A percentile compares a stretch with the other conserved stretches of the same genome.
phyloP scores from a whole-genome alignment of 2,888 invertebrate species.

The Drosophila barbarae region DNA sequence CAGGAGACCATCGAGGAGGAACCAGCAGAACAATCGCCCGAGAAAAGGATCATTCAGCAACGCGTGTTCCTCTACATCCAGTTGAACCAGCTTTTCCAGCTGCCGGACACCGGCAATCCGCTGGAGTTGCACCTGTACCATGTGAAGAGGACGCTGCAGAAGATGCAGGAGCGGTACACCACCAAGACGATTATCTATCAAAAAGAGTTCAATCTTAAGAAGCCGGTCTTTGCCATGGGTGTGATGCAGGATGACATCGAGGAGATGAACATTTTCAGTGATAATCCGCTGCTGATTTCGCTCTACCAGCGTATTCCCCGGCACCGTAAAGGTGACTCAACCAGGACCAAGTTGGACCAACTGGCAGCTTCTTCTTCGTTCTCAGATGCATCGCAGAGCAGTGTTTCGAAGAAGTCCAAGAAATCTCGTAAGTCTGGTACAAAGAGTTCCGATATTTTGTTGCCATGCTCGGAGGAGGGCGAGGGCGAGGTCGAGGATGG shows the following conservation, averaged over 20 bases:
- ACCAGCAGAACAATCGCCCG: not conserved
- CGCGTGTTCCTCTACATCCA: slow-evolving; percentile 71
- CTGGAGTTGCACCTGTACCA: slow-evolving; percentile 69
- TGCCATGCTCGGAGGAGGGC: slow-evolving; percentile 1
- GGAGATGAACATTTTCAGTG: slow-evolving; percentile 67
- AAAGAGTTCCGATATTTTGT: not conserved
- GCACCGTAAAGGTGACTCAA: slow-evolving; percentile 28
- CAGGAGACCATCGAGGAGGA: not conserved
- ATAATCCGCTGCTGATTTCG: slow-evolving; percentile 66
- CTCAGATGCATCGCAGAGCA: not conserved
- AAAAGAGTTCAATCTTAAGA: slow-evolving; percentile 48
- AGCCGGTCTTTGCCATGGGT: slow-evolving; percentile 66
- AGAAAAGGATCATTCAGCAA: slow-evolving; percentile 19
- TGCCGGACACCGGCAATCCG: slow-evolving; percentile 47
- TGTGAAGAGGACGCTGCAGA: slow-evolving; percentile 58
- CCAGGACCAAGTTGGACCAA: not conserved
- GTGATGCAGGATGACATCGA: slow-evolving; percentile 71
- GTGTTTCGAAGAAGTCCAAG: not conserved
- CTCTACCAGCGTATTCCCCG: slow-evolving; percentile 62
- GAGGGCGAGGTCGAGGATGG: slow-evolving; percentile 32
- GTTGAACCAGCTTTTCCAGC: slow-evolving; percentile 50
- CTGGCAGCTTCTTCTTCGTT: not conserved
- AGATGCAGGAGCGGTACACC: slow-evolving; percentile 68
- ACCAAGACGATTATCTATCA: slow-evolving; percentile 61
- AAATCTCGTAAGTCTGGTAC: not conserved